Percentiles rank a stretch among this genome's conserved stretches.
phyloP scores from a whole-genome alignment of 2,113 vertebrate species.

The Coreoperca whiteheadi region DNA sequence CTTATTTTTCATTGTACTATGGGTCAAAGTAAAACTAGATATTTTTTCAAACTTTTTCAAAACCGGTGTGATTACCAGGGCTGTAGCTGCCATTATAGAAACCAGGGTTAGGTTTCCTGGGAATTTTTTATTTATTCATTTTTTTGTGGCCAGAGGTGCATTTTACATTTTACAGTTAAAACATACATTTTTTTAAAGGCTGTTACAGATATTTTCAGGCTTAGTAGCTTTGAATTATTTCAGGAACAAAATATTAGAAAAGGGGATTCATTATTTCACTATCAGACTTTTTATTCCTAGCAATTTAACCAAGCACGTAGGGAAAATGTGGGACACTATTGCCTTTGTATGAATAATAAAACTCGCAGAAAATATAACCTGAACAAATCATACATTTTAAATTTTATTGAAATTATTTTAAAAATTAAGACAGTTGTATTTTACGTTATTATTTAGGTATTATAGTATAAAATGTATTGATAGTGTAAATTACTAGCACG shows the following conservation, averaged over 20 bases:
- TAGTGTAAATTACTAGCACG: neutral
- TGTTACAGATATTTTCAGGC: neutral
- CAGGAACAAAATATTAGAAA: neutral
- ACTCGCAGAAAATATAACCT: neutral
- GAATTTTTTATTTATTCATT: neutral
- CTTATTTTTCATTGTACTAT: neutral
- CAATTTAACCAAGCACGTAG: neutral
- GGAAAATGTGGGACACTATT: neutral
- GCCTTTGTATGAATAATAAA: neutral
- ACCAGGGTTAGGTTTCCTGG: neutral
- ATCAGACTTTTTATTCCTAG: neutral
- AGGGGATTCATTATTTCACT: neutral
- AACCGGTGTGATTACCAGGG: neutral
- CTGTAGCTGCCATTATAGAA: neutral
- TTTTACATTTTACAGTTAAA: conserved; percentile 1
- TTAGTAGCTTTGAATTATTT: neutral
- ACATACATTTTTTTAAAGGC: neutral
- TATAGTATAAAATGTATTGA: neutral
- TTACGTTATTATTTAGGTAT: neutral
- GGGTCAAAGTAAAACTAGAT: neutral
- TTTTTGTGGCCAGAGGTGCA: neutral
- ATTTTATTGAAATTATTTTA: neutral
- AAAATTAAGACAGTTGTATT: neutral
- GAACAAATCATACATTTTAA: no score
- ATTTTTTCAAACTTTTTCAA: neutral